Percentiles rank a stretch among this genome's conserved stretches.
Conservation (phyloP, 2,113 vertebrate species). For the Phylloscopus whistleri region DNA sequence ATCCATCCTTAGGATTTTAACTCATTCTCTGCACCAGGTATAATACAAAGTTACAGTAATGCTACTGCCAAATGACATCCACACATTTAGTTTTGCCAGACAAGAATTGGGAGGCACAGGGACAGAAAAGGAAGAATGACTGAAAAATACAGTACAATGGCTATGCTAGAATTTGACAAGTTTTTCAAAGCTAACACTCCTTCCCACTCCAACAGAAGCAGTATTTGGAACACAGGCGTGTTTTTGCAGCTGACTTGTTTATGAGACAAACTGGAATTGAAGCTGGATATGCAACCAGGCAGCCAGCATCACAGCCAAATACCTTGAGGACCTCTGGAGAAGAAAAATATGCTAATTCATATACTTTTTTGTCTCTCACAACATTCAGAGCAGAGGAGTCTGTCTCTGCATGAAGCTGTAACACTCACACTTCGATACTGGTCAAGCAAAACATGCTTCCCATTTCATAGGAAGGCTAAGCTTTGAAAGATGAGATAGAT, state of each 20-base stretch:
- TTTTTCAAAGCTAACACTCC: neutral
- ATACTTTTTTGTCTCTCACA: neutral
- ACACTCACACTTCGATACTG: neutral
- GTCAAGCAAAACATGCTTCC: neutral
- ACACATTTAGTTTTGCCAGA: neutral
- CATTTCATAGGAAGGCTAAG: neutral
- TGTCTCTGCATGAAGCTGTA: neutral
- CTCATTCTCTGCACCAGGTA: neutral
- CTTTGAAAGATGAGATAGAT: neutral
- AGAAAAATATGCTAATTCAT: neutral
- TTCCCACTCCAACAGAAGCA: neutral
- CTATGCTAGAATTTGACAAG: neutral
- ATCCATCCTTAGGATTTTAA: neutral
- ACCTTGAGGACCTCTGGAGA: neutral
- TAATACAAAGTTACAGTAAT: neutral
- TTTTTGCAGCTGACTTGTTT: conserved; percentile 10
- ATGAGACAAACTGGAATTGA: neutral
- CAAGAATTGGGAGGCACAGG: neutral
- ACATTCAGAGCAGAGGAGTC: neutral
- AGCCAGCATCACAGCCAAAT: neutral
- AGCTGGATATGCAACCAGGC: neutral
- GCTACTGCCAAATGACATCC: neutral
- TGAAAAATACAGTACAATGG: neutral
- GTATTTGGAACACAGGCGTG: neutral
- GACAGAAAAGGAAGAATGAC: neutral